Conservation (phyloP, 2,113 vertebrate species). For the Crocuta crocuta region DNA sequence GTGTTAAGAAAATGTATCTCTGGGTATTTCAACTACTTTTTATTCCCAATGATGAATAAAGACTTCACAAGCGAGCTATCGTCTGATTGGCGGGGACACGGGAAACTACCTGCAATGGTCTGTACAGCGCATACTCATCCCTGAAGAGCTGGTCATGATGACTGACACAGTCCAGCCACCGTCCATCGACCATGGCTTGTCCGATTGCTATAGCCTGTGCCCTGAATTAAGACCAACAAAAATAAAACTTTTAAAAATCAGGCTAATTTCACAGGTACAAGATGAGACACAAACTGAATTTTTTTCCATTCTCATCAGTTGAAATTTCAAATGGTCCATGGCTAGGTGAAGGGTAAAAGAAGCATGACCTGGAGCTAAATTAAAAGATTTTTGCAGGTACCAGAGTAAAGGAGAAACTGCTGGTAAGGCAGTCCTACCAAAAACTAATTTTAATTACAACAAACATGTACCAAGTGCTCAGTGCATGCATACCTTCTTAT, state of each 20-base stretch:
- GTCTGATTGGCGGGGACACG: not conserved
- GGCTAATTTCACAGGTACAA: not conserved
- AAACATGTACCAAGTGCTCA: not conserved
- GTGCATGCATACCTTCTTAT: not conserved
- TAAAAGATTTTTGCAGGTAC: conserved; percentile 16
- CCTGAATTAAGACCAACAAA: conserved; percentile 84
- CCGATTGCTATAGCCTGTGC: conserved; percentile 98
- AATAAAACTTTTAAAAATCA: conserved; percentile 12
- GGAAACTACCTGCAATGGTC: conserved; percentile 94
- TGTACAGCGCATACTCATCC: conserved; percentile 98
- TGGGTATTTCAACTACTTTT: not conserved
- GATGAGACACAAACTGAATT: not conserved
- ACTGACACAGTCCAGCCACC: conserved; percentile 97
- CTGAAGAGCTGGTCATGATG: conserved; percentile 98
- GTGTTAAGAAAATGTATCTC: not conserved
- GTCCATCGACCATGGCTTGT: conserved; percentile 96
- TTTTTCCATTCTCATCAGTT: not conserved
- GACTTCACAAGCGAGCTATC: not conserved
- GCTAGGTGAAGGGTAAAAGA: not conserved
- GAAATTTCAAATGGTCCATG: conserved; percentile 22
- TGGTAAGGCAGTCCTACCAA: not conserved
- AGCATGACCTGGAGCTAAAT: conserved; percentile 10
- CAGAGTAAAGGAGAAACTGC: not conserved
- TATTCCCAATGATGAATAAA: not conserved
- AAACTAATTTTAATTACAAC: not conserved